Evolutionary conservation across 1,140 invertebrate species (phyloP).

Genomic region (Bombus huntii): DNA sequence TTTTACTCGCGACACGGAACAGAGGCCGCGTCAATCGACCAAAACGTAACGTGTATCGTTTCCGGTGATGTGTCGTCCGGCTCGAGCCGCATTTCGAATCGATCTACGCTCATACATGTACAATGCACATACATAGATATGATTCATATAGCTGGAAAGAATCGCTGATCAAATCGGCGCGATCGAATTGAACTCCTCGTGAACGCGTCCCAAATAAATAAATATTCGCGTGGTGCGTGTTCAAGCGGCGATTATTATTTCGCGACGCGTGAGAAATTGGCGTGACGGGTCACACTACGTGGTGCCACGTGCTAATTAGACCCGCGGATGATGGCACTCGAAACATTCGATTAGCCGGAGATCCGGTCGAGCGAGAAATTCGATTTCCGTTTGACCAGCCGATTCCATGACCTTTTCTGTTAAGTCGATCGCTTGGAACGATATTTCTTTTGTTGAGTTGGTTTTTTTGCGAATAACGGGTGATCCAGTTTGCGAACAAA

Average conservation of each 20-base stretch:
- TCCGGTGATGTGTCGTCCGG: not conserved
- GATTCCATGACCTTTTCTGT: not conserved
- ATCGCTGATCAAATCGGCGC: not conserved
- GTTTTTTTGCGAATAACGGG: not conserved
- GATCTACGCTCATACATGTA: not conserved
- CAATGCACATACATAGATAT: not conserved
- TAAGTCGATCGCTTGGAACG: not conserved
- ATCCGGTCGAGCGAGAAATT: slow-evolving; percentile 34
- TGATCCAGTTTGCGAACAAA: not conserved
- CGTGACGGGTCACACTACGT: not conserved
- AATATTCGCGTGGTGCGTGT: not conserved
- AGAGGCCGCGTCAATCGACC: not conserved
- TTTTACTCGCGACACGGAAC: slow-evolving; percentile 21
- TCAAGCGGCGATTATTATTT: slow-evolving; percentile 17
- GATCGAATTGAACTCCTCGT: not conserved
- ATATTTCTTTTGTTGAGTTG: too few species aligned
- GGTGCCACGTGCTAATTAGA: slow-evolving; percentile 47
- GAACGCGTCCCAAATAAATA: not conserved
- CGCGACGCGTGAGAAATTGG: slow-evolving; percentile 14
- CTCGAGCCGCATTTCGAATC: not conserved
- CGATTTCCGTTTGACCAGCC: slow-evolving; percentile 21
- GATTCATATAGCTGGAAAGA: not conserved
- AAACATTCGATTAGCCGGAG: slow-evolving; percentile 49
- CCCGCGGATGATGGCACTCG: slow-evolving; percentile 37
- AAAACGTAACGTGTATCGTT: slow-evolving; percentile 15